Conservation (phyloP, 2,797 vertebrate genomes). For the Aplochiton taeniatus region DNA sequence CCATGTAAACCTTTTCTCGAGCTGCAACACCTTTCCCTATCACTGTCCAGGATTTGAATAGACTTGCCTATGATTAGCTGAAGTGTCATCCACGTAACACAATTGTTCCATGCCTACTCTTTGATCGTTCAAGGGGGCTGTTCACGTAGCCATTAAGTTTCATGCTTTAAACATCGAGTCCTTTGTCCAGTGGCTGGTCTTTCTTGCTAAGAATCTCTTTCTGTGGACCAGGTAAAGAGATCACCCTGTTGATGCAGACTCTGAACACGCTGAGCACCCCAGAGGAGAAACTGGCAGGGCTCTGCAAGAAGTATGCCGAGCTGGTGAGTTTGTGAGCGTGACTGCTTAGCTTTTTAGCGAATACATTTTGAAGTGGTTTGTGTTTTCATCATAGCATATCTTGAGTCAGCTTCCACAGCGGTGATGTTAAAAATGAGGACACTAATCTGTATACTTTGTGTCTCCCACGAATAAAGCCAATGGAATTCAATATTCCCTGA, state of each 20-base stretch:
- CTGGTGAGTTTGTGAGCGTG: conserved; percentile 81
- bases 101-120: too few species aligned
- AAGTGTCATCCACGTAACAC: too few species aligned
- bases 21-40: not conserved
- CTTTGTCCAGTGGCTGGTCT: not conserved
- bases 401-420: too few species aligned
- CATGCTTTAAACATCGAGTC: not conserved
- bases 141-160: too few species aligned
- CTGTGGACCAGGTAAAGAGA: conserved; percentile 85
- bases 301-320: conserved; percentile 98
- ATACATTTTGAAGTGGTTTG: not conserved
- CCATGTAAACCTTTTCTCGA: not conserved
- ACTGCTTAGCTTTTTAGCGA: conserved; percentile 15
- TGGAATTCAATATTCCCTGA: too few species aligned
- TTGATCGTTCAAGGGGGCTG: too few species aligned
- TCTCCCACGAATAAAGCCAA: too few species aligned
- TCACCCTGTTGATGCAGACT: conserved; percentile 98
- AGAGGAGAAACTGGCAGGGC: conserved; percentile 91
- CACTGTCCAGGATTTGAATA: too few species aligned
- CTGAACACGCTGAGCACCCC: conserved; percentile 96
- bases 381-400: not conserved
- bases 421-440: too few species aligned
- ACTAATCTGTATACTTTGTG: too few species aligned
- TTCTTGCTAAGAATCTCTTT: not conserved
- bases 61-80: too few species aligned